Base-by-base conservation (phyloP, 37 sponge, comb jelly and placozoan genomes). In the Hexactinellida sp. region DNA sequence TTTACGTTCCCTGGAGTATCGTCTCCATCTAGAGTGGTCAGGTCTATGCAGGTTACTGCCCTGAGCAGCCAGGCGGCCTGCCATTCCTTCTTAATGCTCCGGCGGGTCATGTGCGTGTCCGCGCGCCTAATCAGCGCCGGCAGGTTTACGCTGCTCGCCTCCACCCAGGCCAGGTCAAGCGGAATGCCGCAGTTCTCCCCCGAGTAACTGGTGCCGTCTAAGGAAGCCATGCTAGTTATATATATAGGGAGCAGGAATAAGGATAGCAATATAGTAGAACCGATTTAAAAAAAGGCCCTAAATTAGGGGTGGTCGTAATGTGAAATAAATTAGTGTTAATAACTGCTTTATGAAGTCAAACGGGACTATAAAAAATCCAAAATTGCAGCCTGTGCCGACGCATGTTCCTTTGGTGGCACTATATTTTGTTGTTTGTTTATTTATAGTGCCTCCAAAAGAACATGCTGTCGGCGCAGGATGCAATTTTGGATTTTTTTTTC, bases 31-130 rank as follows among this genome's bases (percentile, higher is more conserved):
- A 98, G 86, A 21, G 99, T 98, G 47, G 99, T 98, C 38, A 98
- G 92, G 87, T 98, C 99, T 36, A 98, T 94, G 90, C 96, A 94
- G 34, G 94, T 89, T 21, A 98, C 96, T 24, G 92, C 93, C 36
- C 93, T 87, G 39, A 98, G 87, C 36, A 98, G 87, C 99, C 99
- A 98, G 16, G 99, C 99, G 0, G 99, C 99, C 55, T 98, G 99
- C 94, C 96, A 95, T 54, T 98, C 96, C 84, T 98, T 98, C 90
- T 98, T 98, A 54, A 98, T 91, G 21, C 93, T 90, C 3, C 99
- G 85, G 7, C 99, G 85, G 0, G 94, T 87, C 47, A 94, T 95
- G 84, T 92, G 93, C 0, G 92, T 89, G n/a, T 93, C 92, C 19
- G 99, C 94, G 63, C 94, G 84, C 30, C 93, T 89, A 54, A 92